Evolutionary conservation across 2,888 invertebrate species (phyloP).

Genomic region (Noctua janthe): DNA sequence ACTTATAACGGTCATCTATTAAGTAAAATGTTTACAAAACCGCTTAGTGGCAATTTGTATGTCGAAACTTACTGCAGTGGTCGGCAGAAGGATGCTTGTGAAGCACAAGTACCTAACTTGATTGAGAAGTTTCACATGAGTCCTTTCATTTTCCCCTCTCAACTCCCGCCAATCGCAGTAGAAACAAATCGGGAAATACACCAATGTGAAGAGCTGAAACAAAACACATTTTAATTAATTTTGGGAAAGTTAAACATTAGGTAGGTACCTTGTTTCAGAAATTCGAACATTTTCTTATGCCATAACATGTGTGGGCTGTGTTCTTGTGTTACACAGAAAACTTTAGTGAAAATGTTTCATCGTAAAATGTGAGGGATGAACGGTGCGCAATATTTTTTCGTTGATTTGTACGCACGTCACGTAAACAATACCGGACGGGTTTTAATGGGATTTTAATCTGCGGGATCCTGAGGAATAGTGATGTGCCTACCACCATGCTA

Average conservation of each 20-base stretch:
- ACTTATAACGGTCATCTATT: constrained; percentile 7
- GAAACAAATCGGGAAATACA: constrained; percentile 78
- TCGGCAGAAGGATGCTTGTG: constrained; percentile 80
- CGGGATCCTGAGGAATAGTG: constrained; percentile 43
- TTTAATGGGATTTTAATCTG: constrained; percentile 63
- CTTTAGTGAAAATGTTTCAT: constrained; percentile 43
- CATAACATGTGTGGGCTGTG: constrained; percentile 30
- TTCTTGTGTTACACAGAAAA: constrained; percentile 31
- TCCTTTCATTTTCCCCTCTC: constrained; percentile 63
- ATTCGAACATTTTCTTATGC: constrained; percentile 36
- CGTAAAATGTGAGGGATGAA: constrained; percentile 30
- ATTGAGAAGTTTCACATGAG: constrained; percentile 75
- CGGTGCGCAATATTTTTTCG: constrained; percentile 49
- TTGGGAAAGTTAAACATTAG: constrained; percentile 10
- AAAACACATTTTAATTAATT: constrained; percentile 52
- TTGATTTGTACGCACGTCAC: constrained; percentile 54
- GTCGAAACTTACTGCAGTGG: constrained; percentile 78
- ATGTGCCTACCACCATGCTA: constrained; percentile 19
- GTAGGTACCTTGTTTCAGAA: constrained; percentile 18
- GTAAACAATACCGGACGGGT: constrained; percentile 59
- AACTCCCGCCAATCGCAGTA: constrained; percentile 83
- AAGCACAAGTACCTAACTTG: constrained; percentile 77
- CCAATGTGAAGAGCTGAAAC: constrained; percentile 78
- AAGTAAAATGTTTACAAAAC: constrained; percentile 35
- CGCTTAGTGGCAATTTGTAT: constrained; percentile 52